Evolutionary conservation across 1,140 invertebrate genomes (phyloP).

Genomic region (Papilio glaucus): DNA sequence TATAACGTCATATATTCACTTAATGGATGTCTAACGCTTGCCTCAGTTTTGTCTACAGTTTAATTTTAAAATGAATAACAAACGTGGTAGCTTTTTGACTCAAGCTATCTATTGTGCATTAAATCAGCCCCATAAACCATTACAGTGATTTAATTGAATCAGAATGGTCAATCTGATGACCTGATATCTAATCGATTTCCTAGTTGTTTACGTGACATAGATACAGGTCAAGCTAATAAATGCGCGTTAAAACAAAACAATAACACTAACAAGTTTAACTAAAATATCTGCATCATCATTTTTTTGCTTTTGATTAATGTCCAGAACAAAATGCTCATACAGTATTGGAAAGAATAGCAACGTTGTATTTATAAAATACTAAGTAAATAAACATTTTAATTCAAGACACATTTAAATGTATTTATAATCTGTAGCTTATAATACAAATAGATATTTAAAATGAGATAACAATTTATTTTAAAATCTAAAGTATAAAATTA

Average conservation of each 20-base stretch:
- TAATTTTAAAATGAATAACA: not conserved
- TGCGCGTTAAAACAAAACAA: not conserved
- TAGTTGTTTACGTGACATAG: not conserved
- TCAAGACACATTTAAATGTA: not conserved
- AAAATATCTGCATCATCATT: not conserved
- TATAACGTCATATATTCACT: not conserved
- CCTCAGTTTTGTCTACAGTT: not conserved
- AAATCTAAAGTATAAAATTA: conserved; percentile 37
- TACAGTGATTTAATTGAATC: too few relatives aligned
- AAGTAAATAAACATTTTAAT: not conserved
- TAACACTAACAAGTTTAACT: too few relatives aligned
- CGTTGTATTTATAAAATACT: not conserved
- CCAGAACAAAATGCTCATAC: not conserved
- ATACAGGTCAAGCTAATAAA: not conserved
- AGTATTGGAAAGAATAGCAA: not conserved
- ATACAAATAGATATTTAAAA: conserved; percentile 18
- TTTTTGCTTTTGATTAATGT: not conserved
- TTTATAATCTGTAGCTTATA: conserved; percentile 3
- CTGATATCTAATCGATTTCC: too few relatives aligned
- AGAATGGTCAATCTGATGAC: too few relatives aligned
- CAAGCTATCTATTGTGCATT: not conserved
- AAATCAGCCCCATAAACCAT: too few relatives aligned
- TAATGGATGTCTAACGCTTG: not conserved
- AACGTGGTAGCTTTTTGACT: not conserved
- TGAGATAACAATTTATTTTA: conserved; percentile 27